Conservation (phyloP, 2,797 vertebrate species). For the Micromesistius poutassou region DNA sequence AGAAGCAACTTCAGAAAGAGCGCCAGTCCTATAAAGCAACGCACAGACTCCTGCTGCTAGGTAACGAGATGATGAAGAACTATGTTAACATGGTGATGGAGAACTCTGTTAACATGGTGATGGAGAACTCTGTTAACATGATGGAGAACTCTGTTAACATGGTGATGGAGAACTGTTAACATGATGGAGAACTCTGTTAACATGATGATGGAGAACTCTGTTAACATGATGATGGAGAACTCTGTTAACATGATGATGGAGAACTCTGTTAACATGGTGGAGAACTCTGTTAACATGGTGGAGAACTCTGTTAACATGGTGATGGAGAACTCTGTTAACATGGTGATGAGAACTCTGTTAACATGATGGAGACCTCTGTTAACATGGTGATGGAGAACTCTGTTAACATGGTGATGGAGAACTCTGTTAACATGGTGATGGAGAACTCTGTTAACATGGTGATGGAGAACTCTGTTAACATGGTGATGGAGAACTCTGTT, state of each 20-base stretch:
- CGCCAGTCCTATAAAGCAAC: constrained; percentile 94
- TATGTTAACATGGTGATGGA: no score
- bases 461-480: no score
- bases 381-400: no score
- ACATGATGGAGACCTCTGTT: constrained; percentile 17
- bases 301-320: background rate
- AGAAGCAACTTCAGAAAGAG: constrained; percentile 95
- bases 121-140: background rate
- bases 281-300: background rate
- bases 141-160: background rate
- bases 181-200: no score
- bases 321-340: background rate
- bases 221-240: no score
- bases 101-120: background rate
- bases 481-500: background rate
- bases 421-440: no score
- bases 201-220: background rate
- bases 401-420: no score
- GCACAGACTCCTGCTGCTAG: constrained; percentile 90
- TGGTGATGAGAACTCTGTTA: no score
- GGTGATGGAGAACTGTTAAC: background rate
- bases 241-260: background rate
- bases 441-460: no score
- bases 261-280: background rate
- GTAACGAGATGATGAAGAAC: background rate